phyloP scores from a whole-genome alignment of 2,888 invertebrate genomes.

The Leucophora obtusa region DNA sequence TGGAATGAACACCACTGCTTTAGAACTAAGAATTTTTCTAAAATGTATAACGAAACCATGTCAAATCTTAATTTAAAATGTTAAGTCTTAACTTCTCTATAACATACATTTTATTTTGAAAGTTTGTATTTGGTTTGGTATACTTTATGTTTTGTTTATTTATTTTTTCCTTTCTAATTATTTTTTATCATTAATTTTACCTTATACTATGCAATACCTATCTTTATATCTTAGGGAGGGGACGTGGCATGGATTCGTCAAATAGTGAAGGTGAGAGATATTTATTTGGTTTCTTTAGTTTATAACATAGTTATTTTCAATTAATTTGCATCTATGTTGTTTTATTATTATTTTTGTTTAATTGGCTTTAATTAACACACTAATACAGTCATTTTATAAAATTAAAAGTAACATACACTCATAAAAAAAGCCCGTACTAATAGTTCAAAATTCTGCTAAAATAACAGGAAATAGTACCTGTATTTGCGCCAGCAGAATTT shows the following conservation, averaged over 20 bases:
- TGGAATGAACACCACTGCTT: too few species aligned
- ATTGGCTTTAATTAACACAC: constrained; percentile 27
- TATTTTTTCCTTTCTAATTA: constrained; percentile 59
- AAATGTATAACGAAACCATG: neutral
- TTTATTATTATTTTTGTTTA: constrained; percentile 7
- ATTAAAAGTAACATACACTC: too few species aligned
- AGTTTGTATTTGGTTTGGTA: constrained; percentile 45
- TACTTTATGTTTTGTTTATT: constrained; percentile 60
- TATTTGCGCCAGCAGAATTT: too few species aligned
- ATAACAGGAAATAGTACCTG: too few species aligned
- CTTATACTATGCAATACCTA: constrained; percentile 65
- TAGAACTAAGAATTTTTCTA: too few species aligned
- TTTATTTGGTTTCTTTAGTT: constrained; percentile 63
- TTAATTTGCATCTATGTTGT: constrained; percentile 28
- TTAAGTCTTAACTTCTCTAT: neutral
- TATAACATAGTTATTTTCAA: constrained; percentile 27
- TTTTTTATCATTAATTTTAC: constrained; percentile 58
- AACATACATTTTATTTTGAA: constrained; percentile 25
- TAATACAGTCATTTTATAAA: too few species aligned
- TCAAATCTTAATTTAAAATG: neutral
- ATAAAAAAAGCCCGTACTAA: too few species aligned
- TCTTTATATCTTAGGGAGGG: constrained; percentile 81
- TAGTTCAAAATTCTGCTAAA: too few species aligned
- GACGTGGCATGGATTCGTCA: constrained; percentile 84
- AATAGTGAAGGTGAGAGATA: constrained; percentile 84